phyloP scores from a whole-genome alignment of 2,797 vertebrate genomes.

The Mus spretus region DNA sequence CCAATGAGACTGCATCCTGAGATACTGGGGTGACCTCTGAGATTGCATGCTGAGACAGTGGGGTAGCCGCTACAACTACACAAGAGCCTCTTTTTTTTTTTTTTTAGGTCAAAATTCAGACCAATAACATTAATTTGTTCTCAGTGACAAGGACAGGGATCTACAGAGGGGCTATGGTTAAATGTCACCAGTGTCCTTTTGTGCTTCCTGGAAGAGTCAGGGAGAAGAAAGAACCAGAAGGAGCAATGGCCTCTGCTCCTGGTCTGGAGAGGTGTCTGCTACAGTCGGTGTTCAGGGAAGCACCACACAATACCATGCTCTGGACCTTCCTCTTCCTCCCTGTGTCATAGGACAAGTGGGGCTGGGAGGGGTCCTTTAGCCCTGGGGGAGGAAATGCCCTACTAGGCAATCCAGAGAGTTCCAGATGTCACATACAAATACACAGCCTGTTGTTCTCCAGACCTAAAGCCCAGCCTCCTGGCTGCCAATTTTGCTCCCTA shows the following conservation, averaged over 20 bases:
- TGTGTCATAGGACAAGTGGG: neutral
- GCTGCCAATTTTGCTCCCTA: neutral
- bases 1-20: neutral
- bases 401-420: neutral
- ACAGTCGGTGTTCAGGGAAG: neutral
- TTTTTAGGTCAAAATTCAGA: neutral
- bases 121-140: neutral
- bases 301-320: accelerated
- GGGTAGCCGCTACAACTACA: neutral
- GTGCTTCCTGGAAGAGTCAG: neutral
- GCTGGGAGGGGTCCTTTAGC: neutral
- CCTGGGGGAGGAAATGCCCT: neutral
- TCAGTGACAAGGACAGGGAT: neutral
- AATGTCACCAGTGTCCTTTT: neutral
- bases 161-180: neutral
- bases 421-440: neutral
- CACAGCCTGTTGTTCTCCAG: neutral
- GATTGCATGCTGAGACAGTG: neutral
- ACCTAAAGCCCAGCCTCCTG: neutral
- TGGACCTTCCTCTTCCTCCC: accelerated
- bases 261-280: neutral
- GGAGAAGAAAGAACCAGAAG: neutral
- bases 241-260: neutral
- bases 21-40: neutral
- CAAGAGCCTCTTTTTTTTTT: neutral